A percentile compares a stretch with the other conserved stretches of the same genome.
These are phyloP conservation scores for Dermatemys mawii DNA, from an alignment of 2,113 vertebrate genomes.

Conservation along the genomic window DNA sequence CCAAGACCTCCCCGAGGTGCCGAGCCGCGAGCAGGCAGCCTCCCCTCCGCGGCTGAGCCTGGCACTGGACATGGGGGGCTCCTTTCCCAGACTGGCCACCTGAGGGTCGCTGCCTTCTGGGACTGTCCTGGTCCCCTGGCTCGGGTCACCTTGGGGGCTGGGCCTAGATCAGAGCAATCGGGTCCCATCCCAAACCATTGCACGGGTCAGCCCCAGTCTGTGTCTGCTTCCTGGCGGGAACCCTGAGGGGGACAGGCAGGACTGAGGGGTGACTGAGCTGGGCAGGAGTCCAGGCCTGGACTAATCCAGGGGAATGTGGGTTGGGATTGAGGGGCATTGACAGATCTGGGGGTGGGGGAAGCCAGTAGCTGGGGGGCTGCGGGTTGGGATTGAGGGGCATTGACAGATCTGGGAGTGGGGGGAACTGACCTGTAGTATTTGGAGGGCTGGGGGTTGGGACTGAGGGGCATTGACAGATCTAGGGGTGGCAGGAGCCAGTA, in stretches of 20 bases:
- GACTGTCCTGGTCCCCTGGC: too few species aligned
- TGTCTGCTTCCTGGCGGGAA: background rate
- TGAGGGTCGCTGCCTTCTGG: rapidly evolving
- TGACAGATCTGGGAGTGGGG: background rate
- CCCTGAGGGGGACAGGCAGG: too few species aligned
- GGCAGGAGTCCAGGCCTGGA: background rate
- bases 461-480: background rate
- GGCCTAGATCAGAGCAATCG: too few species aligned
- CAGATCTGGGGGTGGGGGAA: background rate
- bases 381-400: too few species aligned
- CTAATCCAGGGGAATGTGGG: rapidly evolving
- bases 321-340: too few species aligned
- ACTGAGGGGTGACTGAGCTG: background rate
- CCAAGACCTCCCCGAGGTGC: background rate
- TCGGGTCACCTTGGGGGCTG: too few species aligned
- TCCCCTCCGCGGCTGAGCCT: background rate
- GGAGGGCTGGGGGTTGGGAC: background rate
- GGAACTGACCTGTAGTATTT: too few species aligned
- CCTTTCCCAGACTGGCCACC: rapidly evolving
- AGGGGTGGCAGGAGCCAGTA: background rate
- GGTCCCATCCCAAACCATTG: too few species aligned
- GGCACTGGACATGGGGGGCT: too few species aligned
- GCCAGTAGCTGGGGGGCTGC: too few species aligned
- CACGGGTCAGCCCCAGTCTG: too few species aligned
- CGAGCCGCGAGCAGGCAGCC: too few species aligned